These are phyloP conservation scores for Caranx melampygus DNA, from an alignment of 2,113 vertebrate species.

Conservation along the genomic window DNA sequence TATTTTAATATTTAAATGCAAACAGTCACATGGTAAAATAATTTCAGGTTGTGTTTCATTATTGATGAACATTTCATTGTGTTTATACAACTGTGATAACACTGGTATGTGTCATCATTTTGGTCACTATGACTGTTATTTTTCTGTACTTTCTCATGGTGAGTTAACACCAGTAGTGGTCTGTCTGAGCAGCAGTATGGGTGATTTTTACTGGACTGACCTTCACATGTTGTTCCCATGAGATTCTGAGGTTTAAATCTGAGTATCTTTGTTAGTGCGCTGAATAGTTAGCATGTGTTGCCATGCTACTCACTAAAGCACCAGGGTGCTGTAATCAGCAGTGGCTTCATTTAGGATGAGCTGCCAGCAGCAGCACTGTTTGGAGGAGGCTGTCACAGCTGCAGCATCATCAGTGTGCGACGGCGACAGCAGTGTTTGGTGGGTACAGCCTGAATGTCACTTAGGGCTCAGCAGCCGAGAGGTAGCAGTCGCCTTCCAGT, in stretches of 20 bases:
- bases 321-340: conserved; percentile 40
- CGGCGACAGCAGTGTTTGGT: conserved; percentile 33
- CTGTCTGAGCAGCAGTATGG: background rate
- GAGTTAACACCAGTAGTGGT: background rate
- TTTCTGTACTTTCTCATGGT: too few relatives aligned
- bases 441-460: conserved; percentile 66
- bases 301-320: background rate
- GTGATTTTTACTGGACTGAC: background rate
- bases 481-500: conserved; percentile 42
- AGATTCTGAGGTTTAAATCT: background rate
- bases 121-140: too few relatives aligned
- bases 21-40: too few relatives aligned
- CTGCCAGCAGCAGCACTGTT: conserved; percentile 9
- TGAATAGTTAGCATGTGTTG: background rate
- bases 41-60: too few relatives aligned
- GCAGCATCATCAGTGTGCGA: conserved; percentile 66
- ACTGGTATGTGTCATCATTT: too few relatives aligned
- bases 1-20: too few relatives aligned
- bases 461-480: conserved; percentile 27
- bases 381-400: conserved; percentile 33
- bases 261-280: background rate
- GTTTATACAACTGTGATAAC: too few relatives aligned
- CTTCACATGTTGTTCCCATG: background rate
- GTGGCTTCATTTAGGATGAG: conserved; percentile 25
- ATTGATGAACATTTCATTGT: too few relatives aligned